Percentiles rank a stretch among this genome's conserved stretches.
Evolutionary conservation across 2,888 invertebrate species (phyloP).

Genomic region (Agrochola litura): DNA sequence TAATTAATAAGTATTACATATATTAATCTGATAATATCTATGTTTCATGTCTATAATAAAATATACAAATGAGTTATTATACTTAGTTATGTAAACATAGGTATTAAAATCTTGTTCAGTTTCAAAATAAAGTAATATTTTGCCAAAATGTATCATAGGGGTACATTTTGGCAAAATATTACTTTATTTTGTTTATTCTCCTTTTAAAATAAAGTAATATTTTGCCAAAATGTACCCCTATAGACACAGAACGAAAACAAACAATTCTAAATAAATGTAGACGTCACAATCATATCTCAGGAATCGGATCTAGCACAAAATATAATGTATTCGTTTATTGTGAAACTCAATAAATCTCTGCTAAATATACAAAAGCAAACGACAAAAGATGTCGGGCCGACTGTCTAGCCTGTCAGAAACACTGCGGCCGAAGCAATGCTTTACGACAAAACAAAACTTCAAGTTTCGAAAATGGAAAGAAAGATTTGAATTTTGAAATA

Average conservation of each 20-base stretch:
- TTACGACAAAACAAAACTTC: slow-evolving; percentile 47
- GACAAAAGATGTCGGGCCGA: slow-evolving; percentile 49
- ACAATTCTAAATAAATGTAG: neutral
- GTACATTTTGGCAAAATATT: too few species aligned
- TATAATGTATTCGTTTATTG: slow-evolving; percentile 44
- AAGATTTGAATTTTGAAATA: slow-evolving; percentile 28
- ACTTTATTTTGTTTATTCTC: too few species aligned
- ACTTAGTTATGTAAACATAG: neutral
- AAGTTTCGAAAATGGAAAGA: slow-evolving; percentile 20
- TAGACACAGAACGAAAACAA: neutral
- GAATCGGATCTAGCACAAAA: slow-evolving; percentile 22
- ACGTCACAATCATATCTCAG: neutral
- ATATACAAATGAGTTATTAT: neutral
- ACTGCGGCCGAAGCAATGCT: slow-evolving; percentile 50
- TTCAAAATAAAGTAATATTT: neutral
- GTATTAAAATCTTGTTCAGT: neutral
- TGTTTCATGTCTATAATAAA: neutral
- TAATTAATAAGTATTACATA: neutral
- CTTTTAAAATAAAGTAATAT: neutral
- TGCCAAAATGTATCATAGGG: neutral
- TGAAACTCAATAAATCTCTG: slow-evolving; percentile 48
- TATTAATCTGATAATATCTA: neutral
- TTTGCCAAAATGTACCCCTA: neutral
- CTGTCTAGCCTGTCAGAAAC: slow-evolving; percentile 56
- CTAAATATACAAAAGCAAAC: slow-evolving; percentile 51